Base-by-base conservation (phyloP, 2,888 invertebrate species). In the Hirtodrosophila confusa region DNA sequence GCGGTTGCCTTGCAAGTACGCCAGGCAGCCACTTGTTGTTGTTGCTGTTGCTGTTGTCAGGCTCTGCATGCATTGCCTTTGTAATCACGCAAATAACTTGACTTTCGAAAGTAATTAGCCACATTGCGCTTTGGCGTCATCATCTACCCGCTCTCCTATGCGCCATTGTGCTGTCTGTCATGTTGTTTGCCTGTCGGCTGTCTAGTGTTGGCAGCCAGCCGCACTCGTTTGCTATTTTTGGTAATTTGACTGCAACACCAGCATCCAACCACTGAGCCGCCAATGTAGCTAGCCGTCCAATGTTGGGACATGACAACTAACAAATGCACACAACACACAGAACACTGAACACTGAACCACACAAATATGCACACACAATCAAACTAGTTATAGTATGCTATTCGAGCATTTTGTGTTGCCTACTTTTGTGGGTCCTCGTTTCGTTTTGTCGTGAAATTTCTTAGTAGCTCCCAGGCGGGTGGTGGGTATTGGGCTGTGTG, bases 71-170 rank as follows among this genome's bases (percentile, higher is more conserved):
- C 74, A 70, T 64, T 71, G 82, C 78, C 82, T 84, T 78, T 79
- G 88, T 88, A 86, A 86, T 86, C 88, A 80, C 86, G 88, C 86
- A 83, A 87, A 86, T 86, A 86, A 86, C 86, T 87, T 85, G 88
- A 80, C 84, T 83, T 86, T 76, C 80, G 73, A 78, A 83, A 88
- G 85, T 86, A 86, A 86, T 86, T 86, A 86, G 85, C 88, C 85
- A 80, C 88, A 86, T 75, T 80, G 78, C 75, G 80, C 80, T 65
- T 54, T 73, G 40, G 57, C 50, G 54, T 70, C 63, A 57, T 57
- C 37, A 37, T 27, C 43, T 45, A 43, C 57, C 39, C 41, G 40
- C 33, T 53, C 31, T 6, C 51, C 69, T 24, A 31, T 3, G 11
- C 29, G 17, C 17, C 48, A 35, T 37, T 36, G 11, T 24, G 39